Evolutionary conservation across 92 coral and sea anemone genomes (phyloP).

Genomic region (Metridium senile): DNA sequence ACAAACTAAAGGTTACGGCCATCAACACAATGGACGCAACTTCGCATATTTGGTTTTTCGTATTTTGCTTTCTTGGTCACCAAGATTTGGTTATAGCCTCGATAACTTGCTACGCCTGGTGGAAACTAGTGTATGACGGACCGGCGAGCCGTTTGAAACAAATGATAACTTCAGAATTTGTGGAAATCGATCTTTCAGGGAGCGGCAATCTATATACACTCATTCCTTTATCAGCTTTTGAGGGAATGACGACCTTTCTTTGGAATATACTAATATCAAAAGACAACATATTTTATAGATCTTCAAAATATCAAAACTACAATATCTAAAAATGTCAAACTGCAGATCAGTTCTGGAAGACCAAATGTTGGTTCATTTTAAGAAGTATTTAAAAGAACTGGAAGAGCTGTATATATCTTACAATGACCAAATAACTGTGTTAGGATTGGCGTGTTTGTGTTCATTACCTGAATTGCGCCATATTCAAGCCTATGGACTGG

Average conservation of each 20-base stretch:
- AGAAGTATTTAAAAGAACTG: background rate
- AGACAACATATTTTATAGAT: background rate
- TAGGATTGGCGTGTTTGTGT: background rate
- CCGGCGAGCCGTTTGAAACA: background rate
- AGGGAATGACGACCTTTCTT: background rate
- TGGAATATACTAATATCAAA: background rate
- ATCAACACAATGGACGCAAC: too few relatives aligned
- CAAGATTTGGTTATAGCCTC: too few relatives aligned
- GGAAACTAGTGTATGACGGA: background rate
- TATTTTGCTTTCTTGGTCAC: too few relatives aligned
- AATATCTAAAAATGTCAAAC: background rate
- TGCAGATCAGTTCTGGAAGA: background rate
- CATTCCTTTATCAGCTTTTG: background rate
- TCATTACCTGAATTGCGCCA: background rate
- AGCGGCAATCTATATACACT: background rate
- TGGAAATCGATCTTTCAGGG: background rate
- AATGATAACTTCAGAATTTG: background rate
- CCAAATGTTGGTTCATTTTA: too few relatives aligned
- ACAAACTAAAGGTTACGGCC: too few relatives aligned
- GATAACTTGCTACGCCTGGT: background rate
- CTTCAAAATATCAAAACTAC: background rate
- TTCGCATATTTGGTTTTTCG: too few relatives aligned
- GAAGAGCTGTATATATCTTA: background rate
- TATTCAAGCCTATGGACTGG: background rate
- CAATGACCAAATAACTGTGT: background rate